phyloP scores from a whole-genome alignment of 2,113 vertebrate species.

The Onychostruthus taczanowskii region DNA sequence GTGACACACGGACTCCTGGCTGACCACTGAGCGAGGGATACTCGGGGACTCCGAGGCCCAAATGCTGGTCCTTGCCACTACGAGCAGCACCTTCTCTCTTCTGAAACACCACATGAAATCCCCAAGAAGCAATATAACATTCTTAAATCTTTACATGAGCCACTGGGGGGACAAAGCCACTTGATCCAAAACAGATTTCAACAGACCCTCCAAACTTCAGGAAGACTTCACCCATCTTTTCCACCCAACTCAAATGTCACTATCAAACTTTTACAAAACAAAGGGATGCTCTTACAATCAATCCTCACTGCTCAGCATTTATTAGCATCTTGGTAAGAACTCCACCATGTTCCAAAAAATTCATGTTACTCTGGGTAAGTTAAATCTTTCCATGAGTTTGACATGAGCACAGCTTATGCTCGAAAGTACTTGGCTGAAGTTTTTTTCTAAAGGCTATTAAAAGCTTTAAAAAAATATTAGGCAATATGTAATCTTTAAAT shows the following conservation, averaged over 20 bases:
- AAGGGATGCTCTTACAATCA: not conserved
- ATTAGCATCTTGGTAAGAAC: not conserved
- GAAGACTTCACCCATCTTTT: not conserved
- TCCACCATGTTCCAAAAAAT: not conserved
- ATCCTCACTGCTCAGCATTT: not conserved
- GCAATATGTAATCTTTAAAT: not conserved
- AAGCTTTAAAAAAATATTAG: not conserved
- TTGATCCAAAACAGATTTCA: not conserved
- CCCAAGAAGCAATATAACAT: not conserved
- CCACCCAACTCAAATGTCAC: not conserved
- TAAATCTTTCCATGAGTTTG: not conserved
- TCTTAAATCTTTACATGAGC: not conserved
- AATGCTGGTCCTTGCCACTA: not conserved
- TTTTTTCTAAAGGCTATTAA: not conserved
- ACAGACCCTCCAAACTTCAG: not conserved
- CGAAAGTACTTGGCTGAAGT: not conserved
- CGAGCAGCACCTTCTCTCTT: not conserved
- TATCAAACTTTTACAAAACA: not conserved
- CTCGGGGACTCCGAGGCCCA: rapidly evolving
- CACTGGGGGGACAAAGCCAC: not conserved
- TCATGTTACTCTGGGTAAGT: not conserved
- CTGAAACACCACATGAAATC: not conserved
- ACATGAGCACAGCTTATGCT: not conserved
- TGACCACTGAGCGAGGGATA: not conserved
- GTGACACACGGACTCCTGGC: not conserved